These are phyloP conservation scores for Limnephilus rhombicus DNA, from an alignment of 2,888 invertebrate species.

Conservation along the genomic window DNA sequence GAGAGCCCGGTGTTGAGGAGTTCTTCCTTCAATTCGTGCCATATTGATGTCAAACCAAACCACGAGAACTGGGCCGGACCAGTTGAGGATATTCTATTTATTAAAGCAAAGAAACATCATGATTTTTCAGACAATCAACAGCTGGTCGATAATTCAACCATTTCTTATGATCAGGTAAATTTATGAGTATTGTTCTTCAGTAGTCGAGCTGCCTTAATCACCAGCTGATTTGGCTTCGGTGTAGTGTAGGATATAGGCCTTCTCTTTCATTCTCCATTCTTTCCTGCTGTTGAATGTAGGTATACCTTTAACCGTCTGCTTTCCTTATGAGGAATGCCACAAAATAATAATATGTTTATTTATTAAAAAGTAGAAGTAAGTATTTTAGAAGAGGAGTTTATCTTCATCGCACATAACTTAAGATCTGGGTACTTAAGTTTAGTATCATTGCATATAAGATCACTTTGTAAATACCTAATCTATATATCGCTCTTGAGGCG, in stretches of 20 bases:
- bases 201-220: not conserved
- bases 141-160: not conserved
- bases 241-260: not conserved
- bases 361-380: not conserved
- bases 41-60: constrained; percentile 11
- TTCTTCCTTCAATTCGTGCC: constrained; percentile 51
- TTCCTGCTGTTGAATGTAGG: not conserved
- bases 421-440: not conserved
- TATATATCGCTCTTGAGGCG: too few relatives aligned
- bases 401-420: not conserved
- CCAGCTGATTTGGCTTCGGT: not conserved
- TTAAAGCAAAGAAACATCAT: constrained; percentile 31
- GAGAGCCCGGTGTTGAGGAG: constrained; percentile 31
- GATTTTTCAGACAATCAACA: not conserved
- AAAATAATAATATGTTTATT: not conserved
- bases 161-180: constrained; percentile 67
- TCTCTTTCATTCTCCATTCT: not conserved
- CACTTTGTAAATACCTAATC: not conserved
- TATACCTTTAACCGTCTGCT: too few relatives aligned
- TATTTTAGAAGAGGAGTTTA: not conserved
- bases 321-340: too few relatives aligned
- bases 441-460: not conserved
- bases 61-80: constrained; percentile 50
- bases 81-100: constrained; percentile 56
- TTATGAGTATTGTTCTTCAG: not conserved